phyloP scores from a whole-genome alignment of 2,113 vertebrate species.

The Parus major region DNA sequence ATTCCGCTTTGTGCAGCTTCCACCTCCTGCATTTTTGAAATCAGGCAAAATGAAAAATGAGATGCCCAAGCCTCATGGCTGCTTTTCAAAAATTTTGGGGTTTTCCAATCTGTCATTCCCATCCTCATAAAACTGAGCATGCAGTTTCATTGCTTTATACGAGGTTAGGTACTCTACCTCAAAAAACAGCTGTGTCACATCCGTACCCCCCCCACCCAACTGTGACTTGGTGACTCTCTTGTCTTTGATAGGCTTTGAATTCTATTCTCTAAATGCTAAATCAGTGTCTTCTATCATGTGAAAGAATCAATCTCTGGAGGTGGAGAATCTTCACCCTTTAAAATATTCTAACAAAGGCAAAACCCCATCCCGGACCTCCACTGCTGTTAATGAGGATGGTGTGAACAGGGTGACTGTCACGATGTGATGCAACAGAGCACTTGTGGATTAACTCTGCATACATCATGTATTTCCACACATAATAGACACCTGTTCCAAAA shows the following conservation, averaged over 20 bases:
- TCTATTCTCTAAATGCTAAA: not conserved
- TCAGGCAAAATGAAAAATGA: not conserved
- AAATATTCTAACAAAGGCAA: not conserved
- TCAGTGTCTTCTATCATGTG: not conserved
- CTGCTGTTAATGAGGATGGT: not conserved
- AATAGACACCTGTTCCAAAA: conserved; percentile 42
- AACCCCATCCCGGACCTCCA: not conserved
- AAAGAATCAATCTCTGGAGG: not conserved
- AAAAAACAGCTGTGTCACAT: not conserved
- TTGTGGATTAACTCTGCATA: conserved; percentile 12
- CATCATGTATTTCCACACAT: not conserved
- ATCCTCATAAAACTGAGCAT: not conserved
- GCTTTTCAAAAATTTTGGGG: not conserved
- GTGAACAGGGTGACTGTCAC: not conserved
- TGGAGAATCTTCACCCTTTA: not conserved
- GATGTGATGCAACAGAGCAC: not conserved
- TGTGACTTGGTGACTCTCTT: not conserved
- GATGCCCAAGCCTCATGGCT: not conserved
- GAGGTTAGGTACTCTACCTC: not conserved
- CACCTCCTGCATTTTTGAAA: not conserved
- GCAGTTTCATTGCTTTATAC: not conserved
- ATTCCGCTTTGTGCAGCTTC: not conserved
- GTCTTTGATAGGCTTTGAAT: not conserved
- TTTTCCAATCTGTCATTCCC: not conserved
- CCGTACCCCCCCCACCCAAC: not conserved